Evolutionary conservation across 2,888 invertebrate genomes (phyloP), one percentile per base, ranked within the genome.

Genomic region (Morpho helenor): DNA sequence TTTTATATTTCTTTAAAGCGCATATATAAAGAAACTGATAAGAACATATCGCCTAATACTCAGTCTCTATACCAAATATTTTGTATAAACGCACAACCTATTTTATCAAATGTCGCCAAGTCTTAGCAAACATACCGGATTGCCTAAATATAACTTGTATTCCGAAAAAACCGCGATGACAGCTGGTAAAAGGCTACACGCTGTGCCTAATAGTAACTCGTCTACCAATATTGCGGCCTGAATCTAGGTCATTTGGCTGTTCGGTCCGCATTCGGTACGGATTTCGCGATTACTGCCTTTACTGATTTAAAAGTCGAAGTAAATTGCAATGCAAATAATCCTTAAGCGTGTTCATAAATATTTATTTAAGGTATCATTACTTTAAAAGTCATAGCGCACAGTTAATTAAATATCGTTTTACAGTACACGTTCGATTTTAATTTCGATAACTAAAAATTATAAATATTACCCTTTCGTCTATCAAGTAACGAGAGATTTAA

Each of bases 191-290:
- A 66, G 66, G 62, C 70, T 68, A 74, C 71, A 73, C 74, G 73
- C 72, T 68, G 73, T 68, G 5, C 31, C 31, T 31, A 71, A 74
- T 66, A 63, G 68, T 68, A 68, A 67, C 67, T 64, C 62, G 69
- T 65, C 64, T 66, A 69, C 67, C 69, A 70, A 73, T 68, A 69
- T 74, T 77, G 78, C 77, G 75, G 76, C 61, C 69, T 58, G 67
- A 78, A 87, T 76, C 68, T 87, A 77, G 87, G 87, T 85, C 87
- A 82, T 65, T 67, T 75, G 77, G 77, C 77, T 76, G 73, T 72
- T 74, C 73, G 68, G 70, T 64, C 66, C 67, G 72, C 74, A 72
- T 76, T 74, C 73, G 73, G 75, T 72, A 74, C 75, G 69, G 72
- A 74, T 77, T 79, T 77, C 71, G 71, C 75, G 65, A 58, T 56